These are phyloP conservation scores for Drosophila setosimentum DNA, from an alignment of 2,888 invertebrate species.

Conservation along the genomic window DNA sequence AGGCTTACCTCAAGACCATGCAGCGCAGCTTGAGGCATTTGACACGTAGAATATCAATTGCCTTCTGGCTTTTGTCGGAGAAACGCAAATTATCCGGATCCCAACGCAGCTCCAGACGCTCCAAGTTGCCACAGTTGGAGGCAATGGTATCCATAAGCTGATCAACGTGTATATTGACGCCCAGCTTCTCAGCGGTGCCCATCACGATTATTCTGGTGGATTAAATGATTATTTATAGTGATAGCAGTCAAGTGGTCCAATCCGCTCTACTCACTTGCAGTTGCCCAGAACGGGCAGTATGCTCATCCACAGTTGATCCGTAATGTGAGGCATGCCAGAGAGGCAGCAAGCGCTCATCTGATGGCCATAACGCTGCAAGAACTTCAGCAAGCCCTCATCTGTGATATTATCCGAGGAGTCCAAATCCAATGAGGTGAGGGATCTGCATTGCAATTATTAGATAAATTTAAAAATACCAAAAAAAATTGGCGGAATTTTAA, in stretches of 20 bases:
- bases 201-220: conserved; percentile 94
- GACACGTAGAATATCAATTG: conserved; percentile 98
- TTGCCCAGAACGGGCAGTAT: conserved; percentile 96
- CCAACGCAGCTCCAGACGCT: conserved; percentile 98
- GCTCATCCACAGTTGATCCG: conserved; percentile 99
- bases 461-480: neutral
- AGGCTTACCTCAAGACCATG: conserved; percentile 93
- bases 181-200: conserved; percentile 98
- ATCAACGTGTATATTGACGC: conserved; percentile 98
- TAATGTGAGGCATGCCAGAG: conserved; percentile 98
- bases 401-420: conserved; percentile 97
- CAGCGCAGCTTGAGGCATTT: conserved; percentile 97
- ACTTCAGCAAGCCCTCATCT: conserved; percentile 96
- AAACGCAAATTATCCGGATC: conserved; percentile 99
- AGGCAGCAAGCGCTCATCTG: conserved; percentile 95
- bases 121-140: conserved; percentile 94
- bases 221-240: neutral
- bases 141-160: conserved; percentile 99
- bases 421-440: conserved; percentile 94
- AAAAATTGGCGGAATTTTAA: no score
- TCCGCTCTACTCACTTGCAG: conserved; percentile 89
- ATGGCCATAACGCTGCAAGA: conserved; percentile 94
- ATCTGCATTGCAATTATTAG: conserved; percentile 84
- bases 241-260: neutral
- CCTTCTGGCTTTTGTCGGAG: conserved; percentile 99